Percentiles rank a stretch among this genome's conserved stretches.
phyloP scores from a whole-genome alignment of 2,888 invertebrate species.

The Cheilosia pagana region DNA sequence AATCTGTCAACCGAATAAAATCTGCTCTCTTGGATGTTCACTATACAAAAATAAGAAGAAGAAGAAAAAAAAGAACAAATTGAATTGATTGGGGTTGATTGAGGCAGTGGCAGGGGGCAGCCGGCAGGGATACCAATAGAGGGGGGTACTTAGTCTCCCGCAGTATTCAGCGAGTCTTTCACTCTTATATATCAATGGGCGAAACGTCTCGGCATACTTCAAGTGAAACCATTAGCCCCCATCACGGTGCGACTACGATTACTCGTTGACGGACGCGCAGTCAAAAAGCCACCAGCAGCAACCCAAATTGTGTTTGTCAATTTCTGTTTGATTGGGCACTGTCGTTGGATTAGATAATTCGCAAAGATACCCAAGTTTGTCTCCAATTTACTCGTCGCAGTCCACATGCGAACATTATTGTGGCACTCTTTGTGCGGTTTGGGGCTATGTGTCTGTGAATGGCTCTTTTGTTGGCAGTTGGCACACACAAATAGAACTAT shows the following conservation, averaged over 20 bases:
- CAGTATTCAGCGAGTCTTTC: slow-evolving; percentile 36
- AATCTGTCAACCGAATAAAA: slow-evolving; percentile 61
- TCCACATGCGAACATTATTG: slow-evolving; percentile 28
- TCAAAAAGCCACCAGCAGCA: slow-evolving; percentile 47
- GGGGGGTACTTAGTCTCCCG: slow-evolving; percentile 62
- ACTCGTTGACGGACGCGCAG: slow-evolving; percentile 16
- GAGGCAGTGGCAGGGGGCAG: no score
- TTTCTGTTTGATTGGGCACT: slow-evolving; percentile 70
- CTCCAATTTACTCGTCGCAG: slow-evolving; percentile 52
- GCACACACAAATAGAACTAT: slow-evolving; percentile 19
- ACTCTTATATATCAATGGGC: slow-evolving; percentile 34
- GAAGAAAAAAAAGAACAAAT: slow-evolving; percentile 58
- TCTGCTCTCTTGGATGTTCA: slow-evolving; percentile 47
- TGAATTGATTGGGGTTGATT: slow-evolving; percentile 75
- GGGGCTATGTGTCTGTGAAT: neutral
- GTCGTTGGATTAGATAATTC: slow-evolving; percentile 69
- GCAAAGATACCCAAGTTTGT: slow-evolving; percentile 64
- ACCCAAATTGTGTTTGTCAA: slow-evolving; percentile 59
- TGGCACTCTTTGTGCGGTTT: slow-evolving; percentile 38
- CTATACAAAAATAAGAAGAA: neutral
- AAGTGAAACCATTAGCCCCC: slow-evolving; percentile 66
- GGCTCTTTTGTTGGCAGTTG: slow-evolving; percentile 56
- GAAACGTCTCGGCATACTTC: slow-evolving; percentile 14
- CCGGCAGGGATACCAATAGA: slow-evolving; percentile 36
- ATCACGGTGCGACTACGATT: slow-evolving; percentile 10